These are phyloP conservation scores for Phrynocephalus forsythii DNA, from an alignment of 2,797 vertebrate genomes.

Conservation along the genomic window DNA sequence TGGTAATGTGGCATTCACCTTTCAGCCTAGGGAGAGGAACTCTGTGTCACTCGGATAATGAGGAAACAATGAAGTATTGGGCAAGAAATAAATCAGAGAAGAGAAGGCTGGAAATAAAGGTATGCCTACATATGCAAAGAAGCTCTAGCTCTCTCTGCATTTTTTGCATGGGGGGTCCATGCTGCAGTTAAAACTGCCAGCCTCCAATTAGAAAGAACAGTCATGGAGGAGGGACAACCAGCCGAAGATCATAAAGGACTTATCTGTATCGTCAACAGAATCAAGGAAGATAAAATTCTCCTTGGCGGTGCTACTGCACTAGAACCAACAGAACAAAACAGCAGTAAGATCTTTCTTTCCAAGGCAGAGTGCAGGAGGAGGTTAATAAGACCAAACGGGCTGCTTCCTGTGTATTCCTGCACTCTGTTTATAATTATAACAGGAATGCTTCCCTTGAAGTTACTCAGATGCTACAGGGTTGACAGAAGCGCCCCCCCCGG, in stretches of 20 bases:
- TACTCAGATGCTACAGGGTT: slow-evolving; percentile 37
- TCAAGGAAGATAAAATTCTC: background rate
- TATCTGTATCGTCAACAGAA: no score
- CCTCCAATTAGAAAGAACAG: background rate
- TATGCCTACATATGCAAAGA: background rate
- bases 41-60: no score
- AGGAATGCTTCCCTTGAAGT: slow-evolving; percentile 50
- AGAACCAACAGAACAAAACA: background rate
- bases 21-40: no score
- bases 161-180: background rate
- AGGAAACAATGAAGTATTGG: no score
- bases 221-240: background rate
- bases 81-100: background rate
- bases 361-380: background rate
- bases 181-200: background rate
- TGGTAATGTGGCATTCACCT: background rate
- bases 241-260: background rate
- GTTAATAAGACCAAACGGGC: background rate
- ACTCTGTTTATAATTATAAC: slow-evolving; percentile 7
- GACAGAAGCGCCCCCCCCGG: slow-evolving; percentile 7
- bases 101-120: background rate
- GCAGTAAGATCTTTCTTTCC: background rate
- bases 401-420: accelerated
- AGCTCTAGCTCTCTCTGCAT: background rate
- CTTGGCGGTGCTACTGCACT: background rate